phyloP scores from a whole-genome alignment of 2,888 invertebrate genomes.

The Reticulitermes lucifugus region DNA sequence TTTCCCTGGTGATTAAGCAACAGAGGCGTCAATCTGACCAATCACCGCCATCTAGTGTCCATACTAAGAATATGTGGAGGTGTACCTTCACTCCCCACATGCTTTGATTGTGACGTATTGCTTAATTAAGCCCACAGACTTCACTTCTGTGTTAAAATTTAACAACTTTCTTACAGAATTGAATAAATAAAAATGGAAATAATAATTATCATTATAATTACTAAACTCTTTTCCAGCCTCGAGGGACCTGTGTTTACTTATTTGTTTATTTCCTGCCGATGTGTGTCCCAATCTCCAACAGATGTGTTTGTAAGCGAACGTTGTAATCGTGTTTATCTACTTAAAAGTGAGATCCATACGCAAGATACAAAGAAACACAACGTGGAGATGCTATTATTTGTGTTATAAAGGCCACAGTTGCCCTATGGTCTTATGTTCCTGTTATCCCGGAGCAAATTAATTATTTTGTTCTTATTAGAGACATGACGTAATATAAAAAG shows the following conservation, averaged over 20 bases:
- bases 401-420: background rate
- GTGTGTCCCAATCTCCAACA: background rate
- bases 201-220: too few species aligned
- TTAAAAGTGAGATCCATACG: background rate
- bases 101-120: too few species aligned
- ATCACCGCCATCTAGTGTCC: too few species aligned
- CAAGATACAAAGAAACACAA: background rate
- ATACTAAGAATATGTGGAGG: too few species aligned
- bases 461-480: constrained; percentile 18
- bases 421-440: background rate
- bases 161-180: too few species aligned
- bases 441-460: constrained; percentile 5
- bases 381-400: background rate
- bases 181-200: too few species aligned
- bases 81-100: background rate
- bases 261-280: background rate
- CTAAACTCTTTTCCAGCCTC: too few species aligned
- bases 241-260: too few species aligned
- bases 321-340: background rate
- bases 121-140: too few species aligned
- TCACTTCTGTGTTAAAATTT: too few species aligned
- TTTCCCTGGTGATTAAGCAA: too few species aligned
- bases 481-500: background rate
- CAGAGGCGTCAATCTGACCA: too few species aligned
- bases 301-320: background rate